Percentiles rank a stretch among this genome's conserved stretches.
Conservation (phyloP, 1,140 invertebrate genomes). For the Wasmannia auropunctata region DNA sequence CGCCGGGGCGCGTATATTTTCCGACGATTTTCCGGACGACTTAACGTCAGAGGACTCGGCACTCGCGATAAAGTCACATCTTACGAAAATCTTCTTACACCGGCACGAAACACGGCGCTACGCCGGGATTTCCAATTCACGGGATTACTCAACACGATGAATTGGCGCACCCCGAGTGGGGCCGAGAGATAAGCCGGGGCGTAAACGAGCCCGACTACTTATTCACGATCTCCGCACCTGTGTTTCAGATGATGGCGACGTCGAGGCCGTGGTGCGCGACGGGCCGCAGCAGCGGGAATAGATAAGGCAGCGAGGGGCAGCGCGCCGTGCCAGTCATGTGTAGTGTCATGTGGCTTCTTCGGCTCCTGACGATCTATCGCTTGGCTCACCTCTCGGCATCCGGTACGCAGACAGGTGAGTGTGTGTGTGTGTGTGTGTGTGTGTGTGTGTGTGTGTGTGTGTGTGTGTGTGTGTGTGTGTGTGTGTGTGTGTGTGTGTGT, state of each 20-base stretch:
- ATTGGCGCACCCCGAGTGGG: not conserved
- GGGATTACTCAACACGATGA: constrained; percentile 13
- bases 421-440: too few species aligned
- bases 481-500: too few species aligned
- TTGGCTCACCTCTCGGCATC: constrained; percentile 80
- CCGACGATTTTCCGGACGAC: not conserved
- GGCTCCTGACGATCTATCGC: constrained; percentile 82
- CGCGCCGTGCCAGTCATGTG: constrained; percentile 82
- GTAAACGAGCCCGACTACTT: constrained; percentile 19
- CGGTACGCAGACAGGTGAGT: constrained; percentile 79
- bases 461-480: too few species aligned
- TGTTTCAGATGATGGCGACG: constrained; percentile 81
- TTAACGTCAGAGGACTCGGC: not conserved
- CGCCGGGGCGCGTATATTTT: not conserved
- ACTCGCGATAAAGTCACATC: not conserved
- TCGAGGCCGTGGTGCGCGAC: constrained; percentile 73
- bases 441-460: too few species aligned
- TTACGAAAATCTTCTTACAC: not conserved
- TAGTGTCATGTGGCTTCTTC: constrained; percentile 83
- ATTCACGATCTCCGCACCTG: constrained; percentile 31
- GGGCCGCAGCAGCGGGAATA: constrained; percentile 78
- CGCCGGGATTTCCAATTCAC: constrained; percentile 1
- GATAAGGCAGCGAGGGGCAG: constrained; percentile 78
- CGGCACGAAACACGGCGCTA: not conserved
- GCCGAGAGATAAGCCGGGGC: constrained; percentile 25